phyloP scores from a whole-genome alignment of 2,888 invertebrate species.

The Orgyia antiqua region DNA sequence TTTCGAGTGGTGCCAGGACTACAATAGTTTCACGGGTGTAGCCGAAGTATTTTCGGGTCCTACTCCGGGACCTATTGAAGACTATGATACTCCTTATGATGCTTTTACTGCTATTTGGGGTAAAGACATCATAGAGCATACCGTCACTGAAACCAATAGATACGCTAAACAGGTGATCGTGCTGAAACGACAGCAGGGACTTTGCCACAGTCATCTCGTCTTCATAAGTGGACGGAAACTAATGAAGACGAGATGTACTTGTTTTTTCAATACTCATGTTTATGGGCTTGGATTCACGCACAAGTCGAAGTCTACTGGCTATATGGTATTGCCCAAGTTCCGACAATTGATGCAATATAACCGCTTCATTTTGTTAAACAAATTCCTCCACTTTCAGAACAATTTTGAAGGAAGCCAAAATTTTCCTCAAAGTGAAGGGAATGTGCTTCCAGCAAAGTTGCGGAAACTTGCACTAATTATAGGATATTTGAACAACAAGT shows the following conservation, averaged over 20 bases:
- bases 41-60: conserved; percentile 15
- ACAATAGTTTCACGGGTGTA: too few species aligned
- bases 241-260: conserved; percentile 15
- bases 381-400: too few species aligned
- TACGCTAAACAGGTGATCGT: too few species aligned
- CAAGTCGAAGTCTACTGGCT: conserved; percentile 10
- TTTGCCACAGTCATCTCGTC: too few species aligned
- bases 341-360: too few species aligned
- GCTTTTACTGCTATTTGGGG: conserved; percentile 18
- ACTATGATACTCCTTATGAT: conserved; percentile 17
- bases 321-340: conserved; percentile 12
- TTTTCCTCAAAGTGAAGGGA: too few species aligned
- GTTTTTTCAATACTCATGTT: conserved; percentile 15
- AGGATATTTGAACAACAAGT: not conserved
- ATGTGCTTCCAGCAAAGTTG: too few species aligned
- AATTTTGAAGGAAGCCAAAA: too few species aligned
- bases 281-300: conserved; percentile 17
- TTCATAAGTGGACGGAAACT: too few species aligned
- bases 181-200: too few species aligned
- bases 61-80: conserved; percentile 16
- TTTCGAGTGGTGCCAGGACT: conserved; percentile 12
- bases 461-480: conserved; percentile 3
- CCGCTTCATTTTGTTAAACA: conserved; percentile 16
- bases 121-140: too few species aligned
- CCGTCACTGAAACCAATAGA: too few species aligned